Evolutionary conservation across 2,888 invertebrate species (phyloP).

Genomic region (Acleris emargana): DNA sequence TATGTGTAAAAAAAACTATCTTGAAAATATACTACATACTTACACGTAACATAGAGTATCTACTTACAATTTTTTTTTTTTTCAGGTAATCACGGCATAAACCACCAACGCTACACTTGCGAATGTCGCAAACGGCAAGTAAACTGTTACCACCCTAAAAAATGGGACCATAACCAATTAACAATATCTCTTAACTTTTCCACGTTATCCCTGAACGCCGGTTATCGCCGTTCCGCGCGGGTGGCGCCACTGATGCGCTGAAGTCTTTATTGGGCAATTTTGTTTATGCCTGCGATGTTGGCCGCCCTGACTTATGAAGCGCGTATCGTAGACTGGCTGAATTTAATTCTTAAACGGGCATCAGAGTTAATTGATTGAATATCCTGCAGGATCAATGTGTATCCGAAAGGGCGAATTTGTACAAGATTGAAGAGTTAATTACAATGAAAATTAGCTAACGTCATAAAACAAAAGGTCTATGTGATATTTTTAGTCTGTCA

Average conservation of each 20-base stretch:
- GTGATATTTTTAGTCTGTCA: too few relatives aligned
- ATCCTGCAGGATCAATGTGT: too few relatives aligned
- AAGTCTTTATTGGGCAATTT: slow-evolving; percentile 60
- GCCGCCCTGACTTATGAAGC: slow-evolving; percentile 45
- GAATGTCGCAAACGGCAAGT: neutral
- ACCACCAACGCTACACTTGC: neutral
- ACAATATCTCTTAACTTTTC: slow-evolving; percentile 10
- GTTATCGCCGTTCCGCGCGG: slow-evolving; percentile 62
- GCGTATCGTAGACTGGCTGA: slow-evolving; percentile 19
- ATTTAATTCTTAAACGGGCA: slow-evolving; percentile 9
- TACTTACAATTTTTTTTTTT: slow-evolving; percentile 38
- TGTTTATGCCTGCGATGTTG: slow-evolving; percentile 57
- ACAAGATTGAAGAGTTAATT: too few relatives aligned
- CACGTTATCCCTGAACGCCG: slow-evolving; percentile 44
- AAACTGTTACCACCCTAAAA: slow-evolving; percentile 16
- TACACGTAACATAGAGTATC: neutral
- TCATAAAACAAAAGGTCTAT: too few relatives aligned
- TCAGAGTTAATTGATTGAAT: too few relatives aligned
- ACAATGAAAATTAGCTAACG: too few relatives aligned
- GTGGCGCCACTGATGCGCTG: slow-evolving; percentile 51
- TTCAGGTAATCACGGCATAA: slow-evolving; percentile 50
- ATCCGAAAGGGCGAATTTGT: too few relatives aligned
- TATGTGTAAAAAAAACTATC: too few relatives aligned
- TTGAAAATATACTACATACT: too few relatives aligned
- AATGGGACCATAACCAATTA: slow-evolving; percentile 12